Evolutionary conservation across 2,113 vertebrate species (phyloP).

Genomic region (Semnornis frantzii): DNA sequence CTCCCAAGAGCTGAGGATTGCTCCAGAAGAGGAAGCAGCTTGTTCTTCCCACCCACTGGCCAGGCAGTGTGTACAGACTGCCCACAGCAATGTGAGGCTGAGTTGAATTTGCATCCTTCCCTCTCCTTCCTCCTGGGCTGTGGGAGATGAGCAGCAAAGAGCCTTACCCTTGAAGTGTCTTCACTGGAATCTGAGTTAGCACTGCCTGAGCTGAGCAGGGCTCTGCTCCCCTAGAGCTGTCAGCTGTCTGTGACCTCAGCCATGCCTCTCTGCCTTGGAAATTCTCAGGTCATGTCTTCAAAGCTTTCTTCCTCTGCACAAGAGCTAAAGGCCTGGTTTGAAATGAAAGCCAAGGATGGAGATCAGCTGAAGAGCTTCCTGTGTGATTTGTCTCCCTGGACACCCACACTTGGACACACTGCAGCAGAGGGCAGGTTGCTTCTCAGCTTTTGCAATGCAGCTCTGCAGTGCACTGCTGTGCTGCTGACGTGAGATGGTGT

Average conservation of each 20-base stretch:
- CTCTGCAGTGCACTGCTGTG: background rate
- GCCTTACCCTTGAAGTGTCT: background rate
- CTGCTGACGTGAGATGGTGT: background rate
- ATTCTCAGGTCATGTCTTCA: constrained; percentile 43
- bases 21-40: constrained; percentile 22
- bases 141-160: background rate
- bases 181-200: constrained; percentile 22
- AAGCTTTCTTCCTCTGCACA: background rate
- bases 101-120: background rate
- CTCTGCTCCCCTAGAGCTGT: background rate
- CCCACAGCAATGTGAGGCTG: background rate
- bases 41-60: background rate
- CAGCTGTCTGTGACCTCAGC: background rate
- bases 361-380: background rate
- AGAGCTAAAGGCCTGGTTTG: background rate
- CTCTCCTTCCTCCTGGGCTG: background rate
- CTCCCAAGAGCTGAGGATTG: background rate
- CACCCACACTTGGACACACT: background rate
- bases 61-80: background rate
- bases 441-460: background rate
- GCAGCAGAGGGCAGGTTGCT: background rate
- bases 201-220: background rate
- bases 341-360: background rate
- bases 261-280: background rate
- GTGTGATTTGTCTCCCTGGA: background rate